Evolutionary conservation across 2,888 invertebrate genomes (phyloP).

Genomic region (Punctoribates punctum): DNA sequence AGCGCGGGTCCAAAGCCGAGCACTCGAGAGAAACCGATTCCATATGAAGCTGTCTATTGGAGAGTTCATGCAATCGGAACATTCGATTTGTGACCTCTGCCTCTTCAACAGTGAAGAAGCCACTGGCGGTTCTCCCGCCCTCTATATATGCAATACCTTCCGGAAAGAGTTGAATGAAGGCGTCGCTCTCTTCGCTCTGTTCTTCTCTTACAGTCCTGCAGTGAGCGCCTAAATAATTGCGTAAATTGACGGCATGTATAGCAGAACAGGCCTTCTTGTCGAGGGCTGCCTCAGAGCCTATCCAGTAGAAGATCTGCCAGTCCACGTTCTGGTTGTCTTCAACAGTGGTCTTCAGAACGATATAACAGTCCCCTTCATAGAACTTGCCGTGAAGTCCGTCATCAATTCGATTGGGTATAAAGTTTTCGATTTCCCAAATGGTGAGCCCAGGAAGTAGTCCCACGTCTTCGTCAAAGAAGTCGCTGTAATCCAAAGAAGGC

Average conservation of each 20-base stretch:
- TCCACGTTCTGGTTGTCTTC: constrained; percentile 73
- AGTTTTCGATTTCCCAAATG: constrained; percentile 99
- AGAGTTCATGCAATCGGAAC: constrained; percentile 84
- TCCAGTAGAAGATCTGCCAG: constrained; percentile 99
- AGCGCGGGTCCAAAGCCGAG: constrained; percentile 79
- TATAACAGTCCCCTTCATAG: constrained; percentile 98
- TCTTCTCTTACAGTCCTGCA: constrained; percentile 93
- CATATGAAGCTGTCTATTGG: constrained; percentile 74
- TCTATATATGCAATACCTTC: constrained; percentile 89
- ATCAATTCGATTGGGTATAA: constrained; percentile 84
- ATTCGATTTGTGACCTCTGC: constrained; percentile 75
- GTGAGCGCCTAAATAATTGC: constrained; percentile 90
- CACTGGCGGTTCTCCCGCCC: constrained; percentile 94
- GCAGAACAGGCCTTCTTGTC: constrained; percentile 95
- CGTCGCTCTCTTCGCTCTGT: constrained; percentile 92
- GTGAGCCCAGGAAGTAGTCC: constrained; percentile 87
- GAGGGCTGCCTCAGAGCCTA: constrained; percentile 86
- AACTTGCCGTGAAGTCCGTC: constrained; percentile 89
- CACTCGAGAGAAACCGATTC: constrained; percentile 70
- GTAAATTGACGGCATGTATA: constrained; percentile 96
- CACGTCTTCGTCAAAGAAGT: constrained; percentile 90
- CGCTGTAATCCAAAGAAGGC: constrained; percentile 92
- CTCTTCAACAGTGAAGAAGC: constrained; percentile 95
- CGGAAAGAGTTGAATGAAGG: constrained; percentile 87
- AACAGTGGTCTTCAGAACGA: constrained; percentile 79